Evolutionary conservation across 2,888 invertebrate genomes (phyloP).

Genomic region (Petrolisthes cinctipes): DNA sequence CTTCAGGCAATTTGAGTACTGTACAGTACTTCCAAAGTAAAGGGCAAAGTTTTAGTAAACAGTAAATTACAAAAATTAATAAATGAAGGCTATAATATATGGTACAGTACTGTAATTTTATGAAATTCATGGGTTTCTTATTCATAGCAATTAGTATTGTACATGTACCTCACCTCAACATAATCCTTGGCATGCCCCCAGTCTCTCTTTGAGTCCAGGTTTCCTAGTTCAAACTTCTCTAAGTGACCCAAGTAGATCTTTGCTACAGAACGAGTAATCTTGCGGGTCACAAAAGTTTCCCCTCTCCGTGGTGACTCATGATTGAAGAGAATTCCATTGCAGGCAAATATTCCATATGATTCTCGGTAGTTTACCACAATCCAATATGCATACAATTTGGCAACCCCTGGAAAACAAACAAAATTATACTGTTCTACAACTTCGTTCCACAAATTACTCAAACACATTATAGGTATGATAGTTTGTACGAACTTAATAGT

Average conservation of each 20-base stretch:
- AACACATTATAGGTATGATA: too few species aligned
- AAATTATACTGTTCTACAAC: too few species aligned
- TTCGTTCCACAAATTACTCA: too few species aligned
- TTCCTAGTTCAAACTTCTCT: slow-evolving; percentile 89
- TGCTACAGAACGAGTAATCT: slow-evolving; percentile 96
- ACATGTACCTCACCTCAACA: slow-evolving; percentile 79
- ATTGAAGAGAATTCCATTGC: slow-evolving; percentile 96
- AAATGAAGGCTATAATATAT: too few species aligned
- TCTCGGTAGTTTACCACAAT: slow-evolving; percentile 95
- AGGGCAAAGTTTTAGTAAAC: too few species aligned
- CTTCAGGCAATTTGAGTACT: too few species aligned
- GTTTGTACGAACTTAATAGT: too few species aligned
- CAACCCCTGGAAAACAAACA: slow-evolving; percentile 79
- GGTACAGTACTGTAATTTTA: too few species aligned
- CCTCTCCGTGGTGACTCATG: slow-evolving; percentile 96
- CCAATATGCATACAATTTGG: slow-evolving; percentile 96
- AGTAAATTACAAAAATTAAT: too few species aligned
- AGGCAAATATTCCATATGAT: slow-evolving; percentile 94
- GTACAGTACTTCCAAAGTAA: too few species aligned
- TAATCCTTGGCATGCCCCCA: slow-evolving; percentile 99
- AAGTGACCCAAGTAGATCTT: slow-evolving; percentile 92
- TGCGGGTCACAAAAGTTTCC: slow-evolving; percentile 98
- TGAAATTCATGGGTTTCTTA: background rate
- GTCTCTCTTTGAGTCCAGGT: slow-evolving; percentile 93
- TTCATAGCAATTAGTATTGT: background rate